Evolutionary conservation across 1,140 invertebrate species (phyloP), one percentile per base, ranked within the genome.

Genomic region (Macrosteles quadrilineatus): DNA sequence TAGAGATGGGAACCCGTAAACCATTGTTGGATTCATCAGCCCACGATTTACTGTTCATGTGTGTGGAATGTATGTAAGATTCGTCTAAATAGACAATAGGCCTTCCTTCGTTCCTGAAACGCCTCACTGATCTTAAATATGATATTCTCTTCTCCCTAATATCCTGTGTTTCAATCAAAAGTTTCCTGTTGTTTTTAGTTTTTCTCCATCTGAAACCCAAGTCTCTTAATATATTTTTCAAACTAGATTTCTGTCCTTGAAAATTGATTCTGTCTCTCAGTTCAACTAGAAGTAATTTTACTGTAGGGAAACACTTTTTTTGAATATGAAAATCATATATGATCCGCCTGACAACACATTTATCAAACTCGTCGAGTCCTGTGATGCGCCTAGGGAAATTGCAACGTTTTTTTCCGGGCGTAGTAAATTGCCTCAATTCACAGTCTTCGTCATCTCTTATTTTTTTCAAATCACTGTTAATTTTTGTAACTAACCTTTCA

Each of bases 21-120:
- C 45, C 66, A 50, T 50, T 36, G 3, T 27, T 25, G 57, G 57
- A 27, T 9, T 27, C 36, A 67, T 67, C 45, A 27, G 66, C 3
- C 66, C 66, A 67, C 25, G 31, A 36, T 53, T 67, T 53, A n/a
- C 36, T 67, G 17, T 27, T 53, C 12, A 43, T 21, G 27, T 67
- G 43, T 3, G n/a, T 53, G 27, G 12, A 9, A 30, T 21, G n/a
- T 11, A 67, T 67, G 45, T 67, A 36, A 11, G 67, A 47, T 23
- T 69, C 50, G 32, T 62, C 67, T 4, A 50, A 4, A 69, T n/a
- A n/a, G n/a, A n/a, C n/a, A n/a, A 59, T 62, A 11, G 67, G 67
- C 27, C 67, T 9, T 59, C 27, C 67, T 59, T 69, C 50, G 19
- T 19, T 59, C 25, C 67, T 57, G 25, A 47, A 69, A 21, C 29